Conservation (phyloP, 2,113 vertebrate genomes). For the Ranitomeya variabilis region DNA sequence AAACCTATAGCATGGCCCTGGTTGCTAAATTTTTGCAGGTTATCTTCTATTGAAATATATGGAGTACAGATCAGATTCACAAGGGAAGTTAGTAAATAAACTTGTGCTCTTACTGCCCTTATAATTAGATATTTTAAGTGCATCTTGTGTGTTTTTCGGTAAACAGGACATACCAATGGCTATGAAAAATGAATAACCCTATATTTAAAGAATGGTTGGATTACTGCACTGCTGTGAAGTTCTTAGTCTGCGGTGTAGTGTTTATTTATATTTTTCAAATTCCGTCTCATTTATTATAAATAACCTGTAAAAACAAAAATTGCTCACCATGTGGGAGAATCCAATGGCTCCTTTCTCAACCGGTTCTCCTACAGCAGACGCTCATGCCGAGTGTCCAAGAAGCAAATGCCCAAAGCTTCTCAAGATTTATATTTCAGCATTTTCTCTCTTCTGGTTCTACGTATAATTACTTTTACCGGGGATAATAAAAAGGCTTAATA, state of each 20-base stretch:
- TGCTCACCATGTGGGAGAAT: background rate
- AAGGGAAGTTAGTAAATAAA: conserved; percentile 1
- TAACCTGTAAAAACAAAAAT: background rate
- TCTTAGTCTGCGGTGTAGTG: conserved; percentile 10
- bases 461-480: conserved; percentile 48
- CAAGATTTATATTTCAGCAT: conserved; percentile 47
- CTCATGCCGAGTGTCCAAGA: conserved; percentile 24
- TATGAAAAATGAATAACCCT: conserved; percentile 9
- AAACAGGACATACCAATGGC: conserved; percentile 7
- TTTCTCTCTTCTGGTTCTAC: conserved; percentile 31
- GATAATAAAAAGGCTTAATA: conserved; percentile 48
- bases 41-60: too few species aligned
- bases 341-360: background rate
- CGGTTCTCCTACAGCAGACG: background rate
- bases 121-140: conserved; percentile 3
- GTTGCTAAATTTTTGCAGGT: too few species aligned
- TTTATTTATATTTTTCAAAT: background rate
- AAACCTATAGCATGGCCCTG: too few species aligned
- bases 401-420: background rate
- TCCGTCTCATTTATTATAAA: background rate
- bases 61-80: too few species aligned
- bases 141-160: conserved; percentile 6
- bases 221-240: conserved; percentile 1
- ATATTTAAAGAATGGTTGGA: conserved; percentile 35
- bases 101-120: background rate